Conservation (phyloP, 2,888 invertebrate genomes). For the Heliconius hortense region DNA sequence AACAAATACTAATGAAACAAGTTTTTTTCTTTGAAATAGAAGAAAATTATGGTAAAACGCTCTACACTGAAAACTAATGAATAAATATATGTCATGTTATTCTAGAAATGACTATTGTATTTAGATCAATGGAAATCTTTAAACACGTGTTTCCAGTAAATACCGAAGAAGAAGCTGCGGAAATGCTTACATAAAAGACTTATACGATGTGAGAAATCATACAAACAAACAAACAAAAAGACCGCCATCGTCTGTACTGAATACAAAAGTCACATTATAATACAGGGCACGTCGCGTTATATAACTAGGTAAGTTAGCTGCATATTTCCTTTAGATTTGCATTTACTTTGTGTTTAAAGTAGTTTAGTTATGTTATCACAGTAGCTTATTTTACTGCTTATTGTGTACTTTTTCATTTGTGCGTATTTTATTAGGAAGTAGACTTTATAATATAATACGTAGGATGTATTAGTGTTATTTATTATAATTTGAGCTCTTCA, state of each 20-base stretch:
- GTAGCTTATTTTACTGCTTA: background rate
- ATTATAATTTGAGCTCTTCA: too few relatives aligned
- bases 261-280: constrained; percentile 30
- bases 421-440: background rate
- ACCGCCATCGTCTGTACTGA: constrained; percentile 31
- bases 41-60: background rate
- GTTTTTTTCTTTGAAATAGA: background rate
- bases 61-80: background rate
- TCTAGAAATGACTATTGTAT: constrained; percentile 15
- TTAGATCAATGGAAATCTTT: constrained; percentile 20
- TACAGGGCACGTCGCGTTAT: constrained; percentile 40
- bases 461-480: too few relatives aligned
- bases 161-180: constrained; percentile 30
- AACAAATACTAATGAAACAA: background rate
- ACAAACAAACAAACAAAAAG: constrained; percentile 35
- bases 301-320: constrained; percentile 42
- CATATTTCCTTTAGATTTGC: constrained; percentile 37
- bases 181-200: constrained; percentile 36
- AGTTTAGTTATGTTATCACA: constrained; percentile 22
- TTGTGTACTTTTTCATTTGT: background rate
- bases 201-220: constrained; percentile 34
- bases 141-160: constrained; percentile 22
- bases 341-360: constrained; percentile 36
- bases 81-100: constrained; percentile 1
- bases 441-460: too few relatives aligned